Evolutionary conservation across 1,140 invertebrate species (phyloP).

Genomic region (Saccostrea glomerata): DNA sequence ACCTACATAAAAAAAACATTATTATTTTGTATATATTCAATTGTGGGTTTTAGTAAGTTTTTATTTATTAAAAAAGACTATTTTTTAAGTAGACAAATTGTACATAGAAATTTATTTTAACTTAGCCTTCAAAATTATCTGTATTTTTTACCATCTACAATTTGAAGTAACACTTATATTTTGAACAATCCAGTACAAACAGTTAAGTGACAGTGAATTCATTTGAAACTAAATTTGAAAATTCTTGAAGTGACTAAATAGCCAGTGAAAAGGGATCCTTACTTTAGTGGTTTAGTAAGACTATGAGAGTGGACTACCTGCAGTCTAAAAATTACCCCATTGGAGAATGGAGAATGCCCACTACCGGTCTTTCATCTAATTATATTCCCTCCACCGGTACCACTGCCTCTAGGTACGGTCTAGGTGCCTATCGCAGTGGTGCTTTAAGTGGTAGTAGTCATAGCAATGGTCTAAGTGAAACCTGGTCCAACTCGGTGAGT

Average conservation of each 20-base stretch:
- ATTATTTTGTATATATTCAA: conserved; percentile 26
- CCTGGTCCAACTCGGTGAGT: conserved; percentile 36
- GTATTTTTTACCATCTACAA: neutral
- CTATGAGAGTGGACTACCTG: conserved; percentile 40
- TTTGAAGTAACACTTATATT: neutral
- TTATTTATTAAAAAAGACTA: neutral
- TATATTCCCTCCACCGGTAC: conserved; percentile 16
- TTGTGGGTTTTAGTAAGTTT: neutral
- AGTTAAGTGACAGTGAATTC: neutral
- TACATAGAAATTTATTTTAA: neutral
- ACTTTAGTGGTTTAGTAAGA: neutral
- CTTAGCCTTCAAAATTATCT: neutral
- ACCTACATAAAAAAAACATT: neutral
- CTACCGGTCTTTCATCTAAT: neutral
- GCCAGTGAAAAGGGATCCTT: neutral
- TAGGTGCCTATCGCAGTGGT: conserved; percentile 29
- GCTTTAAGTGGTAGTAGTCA: conserved; percentile 37
- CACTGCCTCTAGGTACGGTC: conserved; percentile 3
- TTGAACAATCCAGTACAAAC: neutral
- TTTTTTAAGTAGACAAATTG: neutral
- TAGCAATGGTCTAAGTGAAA: conserved; percentile 37
- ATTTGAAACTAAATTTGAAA: neutral
- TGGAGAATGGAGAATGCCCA: conserved; percentile 46
- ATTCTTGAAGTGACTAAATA: neutral
- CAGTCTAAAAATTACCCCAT: conserved; percentile 1